phyloP scores from a whole-genome alignment of 2,797 vertebrate genomes.

The Sebastes hopkinsi region DNA sequence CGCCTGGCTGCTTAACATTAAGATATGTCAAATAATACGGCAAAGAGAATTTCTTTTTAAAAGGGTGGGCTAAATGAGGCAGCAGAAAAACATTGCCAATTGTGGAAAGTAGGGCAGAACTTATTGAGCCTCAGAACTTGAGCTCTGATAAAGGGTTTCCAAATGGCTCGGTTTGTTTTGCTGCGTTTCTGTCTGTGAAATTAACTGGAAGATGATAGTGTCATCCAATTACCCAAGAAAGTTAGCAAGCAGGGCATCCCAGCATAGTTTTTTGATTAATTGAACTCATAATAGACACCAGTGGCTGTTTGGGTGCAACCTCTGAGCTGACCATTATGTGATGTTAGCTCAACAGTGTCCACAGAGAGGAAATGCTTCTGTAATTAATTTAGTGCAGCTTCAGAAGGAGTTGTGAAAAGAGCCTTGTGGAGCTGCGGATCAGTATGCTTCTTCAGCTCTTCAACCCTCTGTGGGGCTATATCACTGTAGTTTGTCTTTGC shows the following conservation, averaged over 20 bases:
- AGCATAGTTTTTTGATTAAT: constrained; percentile 49
- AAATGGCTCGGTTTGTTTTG: constrained; percentile 71
- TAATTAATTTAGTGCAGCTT: constrained; percentile 56
- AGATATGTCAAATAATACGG: constrained; percentile 44
- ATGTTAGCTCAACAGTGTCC: constrained; percentile 35
- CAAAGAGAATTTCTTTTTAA: constrained; percentile 23
- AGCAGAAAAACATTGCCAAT: constrained; percentile 39
- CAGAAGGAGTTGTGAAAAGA: constrained; percentile 39
- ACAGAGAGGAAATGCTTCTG: constrained; percentile 4
- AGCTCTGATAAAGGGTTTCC: constrained; percentile 68
- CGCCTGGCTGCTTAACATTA: constrained; percentile 29
- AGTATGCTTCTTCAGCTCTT: constrained; percentile 32
- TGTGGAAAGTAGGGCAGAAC: constrained; percentile 69
- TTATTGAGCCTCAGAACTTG: constrained; percentile 49
- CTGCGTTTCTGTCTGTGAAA: constrained; percentile 67
- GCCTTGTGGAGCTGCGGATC: constrained; percentile 47
- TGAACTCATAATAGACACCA: constrained; percentile 46
- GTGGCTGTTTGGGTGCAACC: constrained; percentile 49
- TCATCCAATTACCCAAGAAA: constrained; percentile 68
- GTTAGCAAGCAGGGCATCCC: constrained; percentile 41
- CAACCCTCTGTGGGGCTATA: constrained; percentile 39
- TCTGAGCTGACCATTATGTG: constrained; percentile 43
- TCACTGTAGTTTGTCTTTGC: constrained; percentile 51
- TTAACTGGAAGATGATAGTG: constrained; percentile 63
- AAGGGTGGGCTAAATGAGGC: constrained; percentile 36